Evolutionary conservation across 1,140 invertebrate species (phyloP).

Genomic region (Aleiodes sp.): DNA sequence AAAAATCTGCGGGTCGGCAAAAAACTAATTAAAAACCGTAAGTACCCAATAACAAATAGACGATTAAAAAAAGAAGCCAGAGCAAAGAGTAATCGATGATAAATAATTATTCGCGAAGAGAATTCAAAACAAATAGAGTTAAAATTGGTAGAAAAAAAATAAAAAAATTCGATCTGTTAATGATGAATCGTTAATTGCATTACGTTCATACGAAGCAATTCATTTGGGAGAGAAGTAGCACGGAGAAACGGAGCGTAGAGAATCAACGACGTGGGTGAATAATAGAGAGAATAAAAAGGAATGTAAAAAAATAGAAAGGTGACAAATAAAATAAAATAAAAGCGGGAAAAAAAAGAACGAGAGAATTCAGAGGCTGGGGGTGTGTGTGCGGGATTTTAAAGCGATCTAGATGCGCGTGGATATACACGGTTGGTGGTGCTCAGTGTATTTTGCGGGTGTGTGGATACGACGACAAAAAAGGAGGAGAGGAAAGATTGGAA

Average conservation of each 20-base stretch:
- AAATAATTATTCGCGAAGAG: too few relatives aligned
- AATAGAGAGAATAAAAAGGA: not conserved
- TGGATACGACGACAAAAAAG: not conserved
- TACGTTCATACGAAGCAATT: conserved; percentile 43
- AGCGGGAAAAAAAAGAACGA: conserved; percentile 4
- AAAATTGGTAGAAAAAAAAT: conserved; percentile 41
- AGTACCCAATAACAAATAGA: too few relatives aligned
- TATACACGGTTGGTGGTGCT: not conserved
- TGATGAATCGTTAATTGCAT: conserved; percentile 48
- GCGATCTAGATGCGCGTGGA: not conserved
- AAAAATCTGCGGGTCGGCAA: too few relatives aligned
- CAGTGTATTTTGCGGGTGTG: not conserved
- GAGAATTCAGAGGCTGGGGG: too few relatives aligned
- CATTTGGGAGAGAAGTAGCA: conserved; percentile 26
- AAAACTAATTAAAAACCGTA: too few relatives aligned
- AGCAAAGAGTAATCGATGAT: too few relatives aligned
- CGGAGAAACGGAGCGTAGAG: conserved; percentile 19
- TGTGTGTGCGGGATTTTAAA: too few relatives aligned
- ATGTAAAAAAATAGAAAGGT: too few relatives aligned
- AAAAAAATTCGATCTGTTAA: conserved; percentile 53
- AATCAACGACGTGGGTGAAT: too few relatives aligned
- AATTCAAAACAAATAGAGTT: too few relatives aligned
- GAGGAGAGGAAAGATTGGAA: not conserved
- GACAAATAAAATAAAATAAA: not conserved
- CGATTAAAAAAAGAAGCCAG: too few relatives aligned